These are phyloP conservation scores for Nasonovia ribisnigri DNA, from an alignment of 2,888 invertebrate genomes.

Conservation along the genomic window DNA sequence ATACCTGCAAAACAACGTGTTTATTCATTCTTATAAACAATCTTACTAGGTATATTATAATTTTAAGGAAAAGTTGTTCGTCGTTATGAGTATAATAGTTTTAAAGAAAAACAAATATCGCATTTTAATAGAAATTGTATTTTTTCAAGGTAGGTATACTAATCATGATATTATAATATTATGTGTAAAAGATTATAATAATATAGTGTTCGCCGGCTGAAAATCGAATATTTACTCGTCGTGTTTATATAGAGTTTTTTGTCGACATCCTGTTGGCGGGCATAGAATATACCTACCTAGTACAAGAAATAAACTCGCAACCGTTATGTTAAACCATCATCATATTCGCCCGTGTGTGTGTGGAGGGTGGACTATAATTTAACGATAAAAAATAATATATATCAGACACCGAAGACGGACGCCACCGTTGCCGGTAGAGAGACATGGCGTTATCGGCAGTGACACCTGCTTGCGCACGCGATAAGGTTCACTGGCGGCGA, in stretches of 20 bases:
- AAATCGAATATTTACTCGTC: neutral
- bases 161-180: neutral
- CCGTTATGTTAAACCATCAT: neutral
- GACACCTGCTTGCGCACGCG: conserved; percentile 43
- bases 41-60: neutral
- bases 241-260: neutral
- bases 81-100: neutral
- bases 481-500: conserved; percentile 51
- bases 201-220: neutral
- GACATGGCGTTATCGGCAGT: neutral
- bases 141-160: neutral
- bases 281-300: neutral
- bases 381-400: conserved; percentile 19
- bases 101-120: neutral
- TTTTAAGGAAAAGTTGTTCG: neutral
- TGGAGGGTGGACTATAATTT: neutral
- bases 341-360: neutral
- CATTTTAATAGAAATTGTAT: neutral
- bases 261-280: neutral
- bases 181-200: neutral
- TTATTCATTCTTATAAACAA: neutral
- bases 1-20: neutral
- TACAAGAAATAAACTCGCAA: neutral
- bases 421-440: neutral
- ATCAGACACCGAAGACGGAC: conserved; percentile 13